Conservation (phyloP, 2,113 vertebrate genomes). For the Leuciscus idus region DNA sequence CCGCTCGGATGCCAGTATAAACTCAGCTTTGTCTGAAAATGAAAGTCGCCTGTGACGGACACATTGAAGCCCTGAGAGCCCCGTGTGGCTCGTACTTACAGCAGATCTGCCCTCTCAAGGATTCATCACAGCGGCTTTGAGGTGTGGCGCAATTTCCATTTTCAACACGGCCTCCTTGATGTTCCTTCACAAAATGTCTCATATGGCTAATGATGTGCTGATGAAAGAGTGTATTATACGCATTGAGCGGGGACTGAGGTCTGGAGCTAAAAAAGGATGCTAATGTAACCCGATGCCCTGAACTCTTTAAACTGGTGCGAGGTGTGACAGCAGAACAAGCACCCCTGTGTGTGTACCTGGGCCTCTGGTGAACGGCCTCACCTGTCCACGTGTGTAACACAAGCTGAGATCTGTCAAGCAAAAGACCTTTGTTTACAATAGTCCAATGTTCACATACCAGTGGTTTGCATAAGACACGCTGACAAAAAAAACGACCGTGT, state of each 20-base stretch:
- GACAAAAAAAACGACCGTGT: background rate
- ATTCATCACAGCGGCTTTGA: slow-evolving; percentile 54
- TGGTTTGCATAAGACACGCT: background rate
- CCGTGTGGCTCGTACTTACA: slow-evolving; percentile 29
- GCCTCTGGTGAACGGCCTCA: background rate
- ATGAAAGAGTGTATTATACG: slow-evolving; percentile 72
- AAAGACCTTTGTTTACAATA: slow-evolving; percentile 25
- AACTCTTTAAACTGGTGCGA: slow-evolving; percentile 71
- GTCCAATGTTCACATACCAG: background rate
- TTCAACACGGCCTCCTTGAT: slow-evolving; percentile 64
- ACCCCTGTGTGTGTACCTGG: slow-evolving; percentile 56
- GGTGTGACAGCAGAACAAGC: slow-evolving; percentile 68
- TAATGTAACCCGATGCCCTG: slow-evolving; percentile 59
- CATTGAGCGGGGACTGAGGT: slow-evolving; percentile 39
- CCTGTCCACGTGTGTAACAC: slow-evolving; percentile 36
- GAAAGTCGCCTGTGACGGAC: slow-evolving; percentile 64
- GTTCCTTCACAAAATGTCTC: slow-evolving; percentile 58
- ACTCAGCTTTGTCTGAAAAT: slow-evolving; percentile 63
- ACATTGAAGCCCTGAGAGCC: slow-evolving; percentile 52
- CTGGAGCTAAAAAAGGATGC: slow-evolving; percentile 46
- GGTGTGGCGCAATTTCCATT: slow-evolving; percentile 51
- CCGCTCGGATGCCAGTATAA: slow-evolving; percentile 53
- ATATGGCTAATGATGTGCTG: slow-evolving; percentile 56
- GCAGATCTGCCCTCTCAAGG: slow-evolving; percentile 44
- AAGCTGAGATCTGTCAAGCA: slow-evolving; percentile 15